Percentiles rank a stretch among this genome's conserved stretches.
phyloP scores from a whole-genome alignment of 2,888 invertebrate species.

The Papilio protenor region DNA sequence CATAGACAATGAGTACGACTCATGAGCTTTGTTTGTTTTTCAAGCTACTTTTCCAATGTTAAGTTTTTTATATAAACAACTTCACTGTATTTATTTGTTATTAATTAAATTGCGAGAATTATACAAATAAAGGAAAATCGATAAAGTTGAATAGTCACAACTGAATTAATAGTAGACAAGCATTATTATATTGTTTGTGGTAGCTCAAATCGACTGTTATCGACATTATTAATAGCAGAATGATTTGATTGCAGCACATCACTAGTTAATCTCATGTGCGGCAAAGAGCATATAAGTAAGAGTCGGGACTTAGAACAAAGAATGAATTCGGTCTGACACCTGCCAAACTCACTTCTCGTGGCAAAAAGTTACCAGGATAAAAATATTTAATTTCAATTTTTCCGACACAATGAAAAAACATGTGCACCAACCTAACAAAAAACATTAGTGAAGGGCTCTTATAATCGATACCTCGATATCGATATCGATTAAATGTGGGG shows the following conservation, averaged over 20 bases:
- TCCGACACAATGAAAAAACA: too few species aligned
- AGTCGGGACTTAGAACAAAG: too few species aligned
- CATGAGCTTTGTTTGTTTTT: slow-evolving; percentile 45
- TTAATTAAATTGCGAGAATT: neutral
- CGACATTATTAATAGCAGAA: slow-evolving; percentile 30
- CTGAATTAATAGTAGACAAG: neutral
- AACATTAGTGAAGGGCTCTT: too few species aligned
- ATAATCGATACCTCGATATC: too few species aligned
- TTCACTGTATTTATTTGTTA: neutral
- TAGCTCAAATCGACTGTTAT: slow-evolving; percentile 14
- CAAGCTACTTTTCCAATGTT: neutral
- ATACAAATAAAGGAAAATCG: neutral
- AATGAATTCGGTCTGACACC: too few species aligned
- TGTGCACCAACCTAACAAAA: too few species aligned
- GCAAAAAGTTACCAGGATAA: too few species aligned
- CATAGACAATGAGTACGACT: slow-evolving; percentile 45
- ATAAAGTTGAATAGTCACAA: neutral
- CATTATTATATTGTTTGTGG: slow-evolving; percentile 1
- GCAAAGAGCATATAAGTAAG: too few species aligned
- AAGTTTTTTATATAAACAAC: neutral
- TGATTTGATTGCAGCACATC: slow-evolving; percentile 37
- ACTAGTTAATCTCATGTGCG: slow-evolving; percentile 49
- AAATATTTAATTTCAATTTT: too few species aligned
- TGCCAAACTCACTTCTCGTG: too few species aligned
- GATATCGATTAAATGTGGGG: too few species aligned